Conservation (phyloP, 2,888 invertebrate species). For the Caenorhabditis plicata region DNA sequence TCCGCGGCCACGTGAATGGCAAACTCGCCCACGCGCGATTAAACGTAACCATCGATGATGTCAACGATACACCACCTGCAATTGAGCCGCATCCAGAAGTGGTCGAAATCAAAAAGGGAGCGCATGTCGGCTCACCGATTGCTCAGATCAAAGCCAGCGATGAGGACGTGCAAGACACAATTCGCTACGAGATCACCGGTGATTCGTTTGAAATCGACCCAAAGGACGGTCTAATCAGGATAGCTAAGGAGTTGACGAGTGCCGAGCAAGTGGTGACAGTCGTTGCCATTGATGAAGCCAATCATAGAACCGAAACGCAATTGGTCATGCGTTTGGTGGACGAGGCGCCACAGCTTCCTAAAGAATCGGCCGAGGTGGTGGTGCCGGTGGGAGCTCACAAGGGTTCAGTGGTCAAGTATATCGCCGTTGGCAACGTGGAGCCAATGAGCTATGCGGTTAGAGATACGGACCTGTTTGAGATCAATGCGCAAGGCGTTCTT, state of each 20-base stretch:
- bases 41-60: slow-evolving; percentile 56
- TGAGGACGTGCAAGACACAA: slow-evolving; percentile 37
- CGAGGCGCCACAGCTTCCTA: slow-evolving; percentile 19
- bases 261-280: slow-evolving; percentile 38
- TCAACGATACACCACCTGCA: slow-evolving; percentile 59
- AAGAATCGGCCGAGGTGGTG: not conserved
- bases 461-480: slow-evolving; percentile 14
- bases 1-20: too few species aligned
- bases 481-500: slow-evolving; percentile 42
- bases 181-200: slow-evolving; percentile 41
- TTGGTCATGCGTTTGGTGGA: slow-evolving; percentile 29
- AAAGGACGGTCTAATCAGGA: slow-evolving; percentile 28
- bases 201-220: too few species aligned
- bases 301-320: too few species aligned
- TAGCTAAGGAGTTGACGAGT: slow-evolving; percentile 15
- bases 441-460: slow-evolving; percentile 12
- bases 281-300: slow-evolving; percentile 46
- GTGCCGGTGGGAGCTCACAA: slow-evolving; percentile 9
- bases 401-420: slow-evolving; percentile 8
- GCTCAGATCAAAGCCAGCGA: slow-evolving; percentile 45
- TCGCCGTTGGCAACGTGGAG: slow-evolving; percentile 2
- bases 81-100: slow-evolving; percentile 39
- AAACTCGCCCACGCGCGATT: slow-evolving; percentile 33
- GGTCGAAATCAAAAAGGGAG: slow-evolving; percentile 26
- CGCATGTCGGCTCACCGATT: slow-evolving; percentile 18